A percentile compares a stretch with the other conserved stretches of the same genome.
phyloP scores from a whole-genome alignment of 2,113 vertebrate species.

The Coregonus clupeaformis region DNA sequence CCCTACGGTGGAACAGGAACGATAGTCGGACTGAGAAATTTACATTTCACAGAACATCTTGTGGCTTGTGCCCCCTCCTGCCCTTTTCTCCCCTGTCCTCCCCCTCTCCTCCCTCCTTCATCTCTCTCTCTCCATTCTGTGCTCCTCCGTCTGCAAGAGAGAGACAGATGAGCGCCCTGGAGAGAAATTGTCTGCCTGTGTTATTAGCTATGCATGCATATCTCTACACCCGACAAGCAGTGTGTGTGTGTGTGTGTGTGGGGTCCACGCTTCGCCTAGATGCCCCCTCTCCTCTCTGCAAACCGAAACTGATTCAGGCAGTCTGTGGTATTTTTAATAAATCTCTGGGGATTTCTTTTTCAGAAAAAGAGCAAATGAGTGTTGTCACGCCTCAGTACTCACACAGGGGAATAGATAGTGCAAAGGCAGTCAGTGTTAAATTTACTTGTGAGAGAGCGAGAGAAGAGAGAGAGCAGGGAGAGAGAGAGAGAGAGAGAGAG shows the following conservation, averaged over 20 bases:
- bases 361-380: conserved; percentile 51
- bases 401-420: conserved; percentile 51
- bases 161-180: neutral
- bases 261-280: neutral
- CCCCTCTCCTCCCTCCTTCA: neutral
- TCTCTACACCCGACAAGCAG: neutral
- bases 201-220: neutral
- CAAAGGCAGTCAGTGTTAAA: conserved; percentile 54
- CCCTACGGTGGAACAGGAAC: neutral
- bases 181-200: conserved; percentile 1
- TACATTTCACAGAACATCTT: neutral
- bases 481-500: conserved; percentile 12
- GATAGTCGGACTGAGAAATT: neutral
- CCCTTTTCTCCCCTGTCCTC: neutral
- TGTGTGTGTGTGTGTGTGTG: neutral
- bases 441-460: conserved; percentile 36
- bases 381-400: conserved; percentile 56
- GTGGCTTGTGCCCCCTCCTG: neutral
- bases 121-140: neutral
- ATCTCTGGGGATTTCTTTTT: conserved; percentile 54
- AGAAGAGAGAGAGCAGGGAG: conserved; percentile 7
- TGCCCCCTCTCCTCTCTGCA: neutral
- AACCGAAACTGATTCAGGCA: conserved; percentile 7
- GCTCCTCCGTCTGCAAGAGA: neutral
- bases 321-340: conserved; percentile 57